phyloP scores from a whole-genome alignment of 2,797 vertebrate genomes.

The Coccyzus lansbergi region DNA sequence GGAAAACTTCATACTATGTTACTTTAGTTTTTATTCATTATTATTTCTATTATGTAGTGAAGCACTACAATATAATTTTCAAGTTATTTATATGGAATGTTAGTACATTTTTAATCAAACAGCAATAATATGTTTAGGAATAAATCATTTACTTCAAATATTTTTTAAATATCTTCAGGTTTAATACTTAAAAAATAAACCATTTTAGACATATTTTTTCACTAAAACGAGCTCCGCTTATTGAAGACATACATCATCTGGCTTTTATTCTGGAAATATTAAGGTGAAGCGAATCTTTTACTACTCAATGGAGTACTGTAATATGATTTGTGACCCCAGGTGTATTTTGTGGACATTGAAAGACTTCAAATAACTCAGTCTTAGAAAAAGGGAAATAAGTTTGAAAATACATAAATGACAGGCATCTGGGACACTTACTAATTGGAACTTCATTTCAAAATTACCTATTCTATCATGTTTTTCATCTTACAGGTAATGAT shows the following conservation, averaged over 20 bases:
- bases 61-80: background rate
- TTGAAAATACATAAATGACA: background rate
- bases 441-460: background rate
- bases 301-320: background rate
- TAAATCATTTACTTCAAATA: background rate
- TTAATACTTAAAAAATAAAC: background rate
- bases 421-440: background rate
- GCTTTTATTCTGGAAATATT: background rate
- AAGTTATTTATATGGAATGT: background rate
- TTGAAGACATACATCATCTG: background rate
- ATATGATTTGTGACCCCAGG: background rate
- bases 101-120: background rate
- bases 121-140: background rate
- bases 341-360: background rate
- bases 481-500: background rate
- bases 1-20: accelerated
- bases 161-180: background rate
- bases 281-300: background rate
- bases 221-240: background rate
- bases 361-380: background rate
- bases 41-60: background rate
- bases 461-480: background rate
- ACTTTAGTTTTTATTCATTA: background rate
- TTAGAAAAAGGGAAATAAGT: background rate
- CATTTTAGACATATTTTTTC: background rate